phyloP scores from a whole-genome alignment of 2,888 invertebrate genomes.

The Lithophane ornitopus region DNA sequence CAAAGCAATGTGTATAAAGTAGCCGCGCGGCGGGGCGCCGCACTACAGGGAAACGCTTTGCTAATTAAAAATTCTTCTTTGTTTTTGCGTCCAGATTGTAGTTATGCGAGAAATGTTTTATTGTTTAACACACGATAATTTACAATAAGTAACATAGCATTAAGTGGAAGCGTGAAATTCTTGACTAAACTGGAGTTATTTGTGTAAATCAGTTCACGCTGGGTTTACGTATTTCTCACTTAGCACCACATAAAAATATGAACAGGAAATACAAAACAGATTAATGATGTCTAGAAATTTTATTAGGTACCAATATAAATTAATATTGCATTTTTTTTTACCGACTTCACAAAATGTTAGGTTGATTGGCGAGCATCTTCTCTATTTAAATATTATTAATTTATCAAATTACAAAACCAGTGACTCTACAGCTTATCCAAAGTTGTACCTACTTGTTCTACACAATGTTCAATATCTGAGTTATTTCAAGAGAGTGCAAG shows the following conservation, averaged over 20 bases:
- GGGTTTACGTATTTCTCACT: conserved; percentile 63
- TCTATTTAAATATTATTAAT: neutral
- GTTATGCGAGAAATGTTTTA: conserved; percentile 82
- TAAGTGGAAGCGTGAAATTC: conserved; percentile 80
- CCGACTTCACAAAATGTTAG: neutral
- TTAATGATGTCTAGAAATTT: conserved; percentile 24
- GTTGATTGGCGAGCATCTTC: too few relatives aligned
- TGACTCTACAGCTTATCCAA: neutral
- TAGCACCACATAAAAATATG: conserved; percentile 58
- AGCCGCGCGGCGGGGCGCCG: conserved; percentile 84
- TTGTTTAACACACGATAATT: conserved; percentile 83
- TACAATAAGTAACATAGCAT: conserved; percentile 75
- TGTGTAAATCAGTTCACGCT: conserved; percentile 74
- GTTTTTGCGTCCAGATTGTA: conserved; percentile 83
- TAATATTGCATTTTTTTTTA: neutral
- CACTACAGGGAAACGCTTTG: conserved; percentile 80
- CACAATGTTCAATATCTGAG: conserved; percentile 36
- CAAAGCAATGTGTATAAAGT: conserved; percentile 85
- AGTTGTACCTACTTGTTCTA: conserved; percentile 4
- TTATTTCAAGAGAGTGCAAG: conserved; percentile 52
- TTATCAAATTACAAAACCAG: neutral
- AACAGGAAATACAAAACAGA: conserved; percentile 39
- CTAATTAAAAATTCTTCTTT: conserved; percentile 87
- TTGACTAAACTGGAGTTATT: conserved; percentile 71
- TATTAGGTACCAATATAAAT: neutral